A percentile compares a stretch with the other conserved stretches of the same genome.
These are phyloP conservation scores for Scomberomorus guttatus DNA, from an alignment of 2,797 vertebrate species.

Conservation along the genomic window DNA sequence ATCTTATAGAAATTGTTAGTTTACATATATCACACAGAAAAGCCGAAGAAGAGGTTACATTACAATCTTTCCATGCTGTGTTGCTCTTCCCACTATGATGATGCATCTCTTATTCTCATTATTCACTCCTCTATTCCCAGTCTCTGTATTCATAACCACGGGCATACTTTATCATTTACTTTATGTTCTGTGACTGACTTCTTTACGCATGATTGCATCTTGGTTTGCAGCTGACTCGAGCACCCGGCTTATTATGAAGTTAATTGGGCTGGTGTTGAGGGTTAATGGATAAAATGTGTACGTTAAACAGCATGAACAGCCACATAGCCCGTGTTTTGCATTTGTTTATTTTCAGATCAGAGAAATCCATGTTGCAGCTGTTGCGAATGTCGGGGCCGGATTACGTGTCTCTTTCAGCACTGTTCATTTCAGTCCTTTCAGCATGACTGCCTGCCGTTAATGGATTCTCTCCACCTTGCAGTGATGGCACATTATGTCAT, in stretches of 20 bases:
- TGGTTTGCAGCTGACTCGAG: neutral
- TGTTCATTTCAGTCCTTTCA: neutral
- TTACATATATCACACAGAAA: neutral
- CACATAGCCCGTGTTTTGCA: neutral
- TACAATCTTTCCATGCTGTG: neutral
- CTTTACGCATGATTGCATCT: conserved; percentile 17
- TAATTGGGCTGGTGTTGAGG: neutral
- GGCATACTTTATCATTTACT: neutral
- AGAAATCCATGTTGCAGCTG: neutral
- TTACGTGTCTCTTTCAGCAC: neutral
- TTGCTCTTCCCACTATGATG: neutral
- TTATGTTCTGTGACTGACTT: conserved; percentile 13
- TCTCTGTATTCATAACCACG: neutral
- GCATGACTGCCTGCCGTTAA: conserved; percentile 28
- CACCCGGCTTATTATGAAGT: conserved; percentile 3
- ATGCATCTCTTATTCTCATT: conserved; percentile 1
- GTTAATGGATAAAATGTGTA: neutral
- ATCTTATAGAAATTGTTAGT: neutral
- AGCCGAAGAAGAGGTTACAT: neutral
- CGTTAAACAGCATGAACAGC: neutral
- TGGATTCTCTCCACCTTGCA: conserved; percentile 34
- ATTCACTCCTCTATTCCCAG: neutral
- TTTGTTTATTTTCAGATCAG: neutral
- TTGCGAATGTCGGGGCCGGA: conserved; percentile 3
- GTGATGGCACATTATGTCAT: conserved; percentile 27